These are phyloP conservation scores for Hesperia comma DNA, from an alignment of 2,888 invertebrate species.

Conservation along the genomic window DNA sequence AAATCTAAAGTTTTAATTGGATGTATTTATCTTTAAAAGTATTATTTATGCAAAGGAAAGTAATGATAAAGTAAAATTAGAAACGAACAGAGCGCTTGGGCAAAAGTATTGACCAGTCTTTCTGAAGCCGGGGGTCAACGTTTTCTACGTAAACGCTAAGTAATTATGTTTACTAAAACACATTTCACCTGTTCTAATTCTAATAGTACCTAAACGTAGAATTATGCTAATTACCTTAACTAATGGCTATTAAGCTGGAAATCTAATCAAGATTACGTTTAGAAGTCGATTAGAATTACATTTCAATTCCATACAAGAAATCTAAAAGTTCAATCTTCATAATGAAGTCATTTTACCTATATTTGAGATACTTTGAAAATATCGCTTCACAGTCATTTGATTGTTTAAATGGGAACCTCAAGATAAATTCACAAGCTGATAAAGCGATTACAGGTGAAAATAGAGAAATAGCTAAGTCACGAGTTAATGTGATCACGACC, in stretches of 20 bases:
- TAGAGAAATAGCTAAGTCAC: background rate
- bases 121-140: background rate
- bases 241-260: too few species aligned
- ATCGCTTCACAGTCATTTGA: background rate
- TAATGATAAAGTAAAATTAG: background rate
- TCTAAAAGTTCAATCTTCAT: background rate
- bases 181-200: background rate
- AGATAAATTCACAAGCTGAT: background rate
- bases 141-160: background rate
- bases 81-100: constrained; percentile 3
- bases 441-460: background rate
- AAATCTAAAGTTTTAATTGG: too few species aligned
- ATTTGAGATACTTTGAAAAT: background rate
- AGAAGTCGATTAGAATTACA: background rate
- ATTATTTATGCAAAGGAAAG: background rate
- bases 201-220: background rate
- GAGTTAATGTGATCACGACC: background rate
- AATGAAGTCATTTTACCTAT: background rate
- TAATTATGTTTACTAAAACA: background rate
- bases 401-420: background rate
- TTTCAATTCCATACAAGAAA: background rate
- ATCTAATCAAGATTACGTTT: too few species aligned
- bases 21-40: too few species aligned
- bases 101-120: constrained; percentile 12
- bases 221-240: background rate